Evolutionary conservation across 2,113 vertebrate species (phyloP).

Genomic region (Hyaena hyaena): DNA sequence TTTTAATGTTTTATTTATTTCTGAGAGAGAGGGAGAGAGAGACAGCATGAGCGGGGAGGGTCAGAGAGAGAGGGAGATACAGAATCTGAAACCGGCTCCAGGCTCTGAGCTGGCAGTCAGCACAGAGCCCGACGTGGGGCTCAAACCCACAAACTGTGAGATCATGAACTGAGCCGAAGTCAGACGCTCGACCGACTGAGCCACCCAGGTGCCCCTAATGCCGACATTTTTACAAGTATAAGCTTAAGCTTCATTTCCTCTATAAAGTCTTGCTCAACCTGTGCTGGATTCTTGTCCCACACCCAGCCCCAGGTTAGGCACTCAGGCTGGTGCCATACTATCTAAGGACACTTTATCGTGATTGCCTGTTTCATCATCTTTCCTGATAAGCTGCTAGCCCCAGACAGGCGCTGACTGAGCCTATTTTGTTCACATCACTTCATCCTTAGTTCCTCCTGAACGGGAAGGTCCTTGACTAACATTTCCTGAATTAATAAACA

Average conservation of each 20-base stretch:
- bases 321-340: neutral
- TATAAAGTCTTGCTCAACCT: neutral
- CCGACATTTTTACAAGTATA: neutral
- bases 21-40: too few species aligned
- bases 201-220: too few species aligned
- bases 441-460: neutral
- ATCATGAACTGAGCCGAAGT: too few species aligned
- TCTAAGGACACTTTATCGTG: neutral
- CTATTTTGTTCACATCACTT: neutral
- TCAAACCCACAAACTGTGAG: too few species aligned
- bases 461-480: neutral
- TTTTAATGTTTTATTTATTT: too few species aligned
- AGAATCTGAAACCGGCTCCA: too few species aligned
- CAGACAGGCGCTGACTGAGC: neutral
- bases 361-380: neutral
- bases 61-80: too few species aligned
- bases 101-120: too few species aligned
- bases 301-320: neutral
- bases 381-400: neutral
- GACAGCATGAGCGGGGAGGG: too few species aligned
- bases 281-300: neutral
- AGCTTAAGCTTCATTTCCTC: conserved; percentile 7
- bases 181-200: too few species aligned
- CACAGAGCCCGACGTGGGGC: too few species aligned
- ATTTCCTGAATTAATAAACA: neutral